Evolutionary conservation across 2,113 vertebrate species (phyloP), one percentile per base, ranked within the genome.

Genomic region (Actenoides lindsayi): DNA sequence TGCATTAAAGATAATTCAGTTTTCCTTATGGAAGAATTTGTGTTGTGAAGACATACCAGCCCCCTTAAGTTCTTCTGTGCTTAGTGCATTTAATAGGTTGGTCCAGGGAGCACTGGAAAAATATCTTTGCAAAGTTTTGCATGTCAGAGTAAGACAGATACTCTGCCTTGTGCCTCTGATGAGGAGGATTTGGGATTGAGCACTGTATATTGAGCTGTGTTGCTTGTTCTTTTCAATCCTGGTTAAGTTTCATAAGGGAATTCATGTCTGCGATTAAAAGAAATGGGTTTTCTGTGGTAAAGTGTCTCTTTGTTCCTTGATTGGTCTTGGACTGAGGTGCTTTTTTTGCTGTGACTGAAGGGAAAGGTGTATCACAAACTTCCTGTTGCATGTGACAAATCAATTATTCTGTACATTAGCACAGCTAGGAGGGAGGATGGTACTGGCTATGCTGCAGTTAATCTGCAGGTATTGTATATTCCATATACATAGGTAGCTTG

Each of bases 221-320:
- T 88, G 11, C 44, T n/a, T 83, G 48, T 50, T 92, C 8, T 84
- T 86, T 90, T 79, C 54, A 70, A 28, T 75, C 37, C 14, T 7
- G 15, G 13, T 56, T 65, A 91, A 87, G 10, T 64, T 76, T 74
- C 11, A 57, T 54, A 7, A 54, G 42, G 20, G 9, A 94, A 87
- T 68, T 67, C 63, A 57, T 93, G 44, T 91, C 96, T 37, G 51
- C 62, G 37, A 69, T 79, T 83, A 83, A 93, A 94, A 59, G 65
- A 84, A 86, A 89, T 73, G 50, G 48, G 64, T 82, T 97, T 74
- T 88, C 73, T 79, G 30, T 65, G 60, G 21, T 62, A 9, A 30
- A 19, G 5, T 20, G 6, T 48, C 33, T 78, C 73, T 85, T 83
- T 71, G 18, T 37, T 91, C 44, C 12, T 71, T 73, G 64, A 35